Evolutionary conservation across 2,888 invertebrate genomes (phyloP), one percentile per base, ranked within the genome.

Genomic region (Mythimna impura): DNA sequence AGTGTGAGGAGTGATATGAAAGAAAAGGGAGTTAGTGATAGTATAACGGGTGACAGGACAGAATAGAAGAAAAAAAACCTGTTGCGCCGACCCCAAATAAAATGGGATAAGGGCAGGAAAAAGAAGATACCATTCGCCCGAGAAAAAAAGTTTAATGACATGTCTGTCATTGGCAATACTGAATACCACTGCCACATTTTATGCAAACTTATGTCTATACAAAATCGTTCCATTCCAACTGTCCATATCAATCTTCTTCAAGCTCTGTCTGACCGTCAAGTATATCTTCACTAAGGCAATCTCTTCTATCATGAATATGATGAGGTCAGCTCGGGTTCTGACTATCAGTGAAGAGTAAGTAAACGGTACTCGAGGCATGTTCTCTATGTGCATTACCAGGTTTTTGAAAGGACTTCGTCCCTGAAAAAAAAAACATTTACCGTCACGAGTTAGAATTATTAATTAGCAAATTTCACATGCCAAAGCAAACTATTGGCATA

Each of bases 341-440:
- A 80, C 80, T 58, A 69, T 82, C 10, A 80, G 20, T 7, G 80
- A 80, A 0, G 78, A 57, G 40, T 80, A 80, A 0, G 80, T 82
- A 10, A 80, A 80, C 1, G 80, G 80, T 61, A 80, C 3, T 3
- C 52, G 30, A 5, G 80, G 80, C 34, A 82, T 47, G 30, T 81
- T 71, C 4, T 82, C 78, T 6, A 78, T 0, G 3, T 80, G 77
- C 66, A 71, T 66, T 5, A 81, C 55, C 5, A 80, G 55, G 22
- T 60, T 78, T 69, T 3, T 78, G 34, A 81, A 80, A 0, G 55
- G 57, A 12, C 81, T 81, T 34, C 62, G 40, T 7, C 80, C 80
- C 80, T 80, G 55, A 9, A 58, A 58, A 47, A n/a, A 20, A 17
- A 14, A 6, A 47, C 47, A 47, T 47, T 47, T 7, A 47, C 5